Conservation (phyloP, 2,113 vertebrate species). For the Silurus asotus region DNA sequence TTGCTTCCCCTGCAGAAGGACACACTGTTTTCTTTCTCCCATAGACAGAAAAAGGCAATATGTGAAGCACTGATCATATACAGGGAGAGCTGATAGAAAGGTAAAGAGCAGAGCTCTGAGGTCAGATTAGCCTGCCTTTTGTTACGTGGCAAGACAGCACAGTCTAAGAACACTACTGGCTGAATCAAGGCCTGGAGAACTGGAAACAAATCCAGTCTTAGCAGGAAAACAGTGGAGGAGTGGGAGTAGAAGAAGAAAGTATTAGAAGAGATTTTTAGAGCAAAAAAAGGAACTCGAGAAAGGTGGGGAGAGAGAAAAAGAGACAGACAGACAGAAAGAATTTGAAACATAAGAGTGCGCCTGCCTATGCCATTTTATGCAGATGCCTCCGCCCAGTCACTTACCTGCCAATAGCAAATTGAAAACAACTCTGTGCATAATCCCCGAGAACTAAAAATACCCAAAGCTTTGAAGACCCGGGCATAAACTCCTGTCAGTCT, state of each 20-base stretch:
- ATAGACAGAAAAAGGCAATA: conserved; percentile 10
- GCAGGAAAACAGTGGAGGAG: conserved; percentile 37
- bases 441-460: conserved; percentile 73
- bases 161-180: conserved; percentile 26
- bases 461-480: conserved; percentile 57
- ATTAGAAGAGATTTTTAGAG: neutral
- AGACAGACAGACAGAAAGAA: conserved; percentile 37
- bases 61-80: neutral
- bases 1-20: conserved; percentile 38
- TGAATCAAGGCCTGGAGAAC: conserved; percentile 39
- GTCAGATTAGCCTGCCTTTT: neutral
- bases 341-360: conserved; percentile 50
- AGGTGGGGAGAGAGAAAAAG: neutral
- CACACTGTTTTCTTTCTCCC: conserved; percentile 29
- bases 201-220: conserved; percentile 36
- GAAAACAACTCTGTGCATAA: conserved; percentile 73
- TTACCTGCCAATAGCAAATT: conserved; percentile 74
- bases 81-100: conserved; percentile 14
- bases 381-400: conserved; percentile 56
- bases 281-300: conserved; percentile 5
- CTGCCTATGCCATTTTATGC: conserved; percentile 53
- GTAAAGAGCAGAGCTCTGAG: neutral
- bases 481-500: conserved; percentile 55
- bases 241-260: conserved; percentile 24
- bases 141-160: conserved; percentile 32